Evolutionary conservation across 2,113 vertebrate genomes (phyloP), one percentile per base, ranked within the genome.

Genomic region (Cavia aperea): DNA sequence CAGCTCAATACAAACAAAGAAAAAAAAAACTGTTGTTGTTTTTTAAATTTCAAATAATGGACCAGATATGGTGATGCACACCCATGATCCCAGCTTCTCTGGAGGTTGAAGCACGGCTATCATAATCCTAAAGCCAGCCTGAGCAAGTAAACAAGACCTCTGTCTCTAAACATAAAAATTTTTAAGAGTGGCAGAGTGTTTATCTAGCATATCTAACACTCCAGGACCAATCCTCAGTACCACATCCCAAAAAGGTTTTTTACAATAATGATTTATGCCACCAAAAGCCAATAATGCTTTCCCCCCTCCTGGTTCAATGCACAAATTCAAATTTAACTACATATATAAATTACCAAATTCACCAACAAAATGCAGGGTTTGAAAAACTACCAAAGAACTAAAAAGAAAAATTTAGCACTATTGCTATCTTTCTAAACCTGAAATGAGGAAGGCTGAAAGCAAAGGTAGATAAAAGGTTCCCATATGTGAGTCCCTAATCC

Each of bases 41-140:
- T 89, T 89, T 94, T 54, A 84, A 79, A 96, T 94, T 86, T 94
- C 92, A n/a, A 93, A 49, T 84, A 81, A 86, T 88, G 78, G 89
- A 46, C 33, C 51, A 79, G 31, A 18, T 54, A 54, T 56, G 51
- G 51, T 79, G 77, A 51, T 26, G 3, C 16, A 79, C 18, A 23
- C 31, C 18, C 51, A 79, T 23, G 56, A 56, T 56, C 33, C 31
- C 77, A 56, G 33, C 51, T 79, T 36, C 51, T 79, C 51, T 21
- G 49, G 49, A 36, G 33, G 33, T 51, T 79, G 33, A 79, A 33
- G 77, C 51, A 79, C 10, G 10, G 56, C 10, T 33, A 36, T 79
- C 51, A 54, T 51, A 79, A 79, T 18, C 31, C 56, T 21, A 14
- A 56, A 4, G 77, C 77, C 31, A 56, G 51, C 77, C 77, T 56